Conservation (phyloP, 2,888 invertebrate species). For the Phasia obesa region DNA sequence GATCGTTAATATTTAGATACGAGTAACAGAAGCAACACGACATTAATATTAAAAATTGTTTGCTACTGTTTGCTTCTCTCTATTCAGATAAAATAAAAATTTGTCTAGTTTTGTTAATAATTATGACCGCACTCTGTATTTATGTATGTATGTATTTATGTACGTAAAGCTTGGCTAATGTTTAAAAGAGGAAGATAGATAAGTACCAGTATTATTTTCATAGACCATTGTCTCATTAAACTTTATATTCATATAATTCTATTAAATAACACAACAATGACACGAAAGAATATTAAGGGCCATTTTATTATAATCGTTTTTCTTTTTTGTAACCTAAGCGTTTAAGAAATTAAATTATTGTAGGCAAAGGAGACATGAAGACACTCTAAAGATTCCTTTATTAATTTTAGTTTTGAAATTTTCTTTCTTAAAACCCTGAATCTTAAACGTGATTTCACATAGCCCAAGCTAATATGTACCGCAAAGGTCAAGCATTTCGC, state of each 20-base stretch:
- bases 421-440: no score
- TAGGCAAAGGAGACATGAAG: not conserved
- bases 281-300: slow-evolving; percentile 32
- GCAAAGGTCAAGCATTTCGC: no score
- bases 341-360: not conserved
- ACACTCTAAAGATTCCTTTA: not conserved
- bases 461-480: no score
- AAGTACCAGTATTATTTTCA: slow-evolving; percentile 46
- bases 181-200: slow-evolving; percentile 2
- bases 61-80: slow-evolving; percentile 20
- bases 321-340: not conserved
- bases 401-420: no score
- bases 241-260: slow-evolving; percentile 64
- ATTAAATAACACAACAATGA: slow-evolving; percentile 48
- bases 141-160: not conserved
- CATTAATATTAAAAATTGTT: slow-evolving; percentile 46
- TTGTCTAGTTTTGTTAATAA: not conserved
- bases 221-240: slow-evolving; percentile 53
- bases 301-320: slow-evolving; percentile 24
- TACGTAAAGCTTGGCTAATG: slow-evolving; percentile 1
- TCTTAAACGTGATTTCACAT: no score
- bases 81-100: no score
- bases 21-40: slow-evolving; percentile 31
- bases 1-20: slow-evolving; percentile 33
- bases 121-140: not conserved